These are phyloP conservation scores for Chrysopa pallens DNA, from an alignment of 1,140 invertebrate species.

Conservation along the genomic window DNA sequence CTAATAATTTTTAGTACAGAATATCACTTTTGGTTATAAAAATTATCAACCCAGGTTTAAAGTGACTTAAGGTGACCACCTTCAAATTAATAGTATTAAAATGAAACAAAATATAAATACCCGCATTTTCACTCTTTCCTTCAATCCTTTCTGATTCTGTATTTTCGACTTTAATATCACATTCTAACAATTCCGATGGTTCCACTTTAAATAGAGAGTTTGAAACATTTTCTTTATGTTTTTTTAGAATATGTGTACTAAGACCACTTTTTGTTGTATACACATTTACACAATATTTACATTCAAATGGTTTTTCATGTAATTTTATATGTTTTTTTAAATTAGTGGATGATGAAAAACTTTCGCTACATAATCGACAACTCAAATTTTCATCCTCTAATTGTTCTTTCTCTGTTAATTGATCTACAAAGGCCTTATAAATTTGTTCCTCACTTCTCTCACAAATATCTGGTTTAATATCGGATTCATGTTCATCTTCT, in stretches of 20 bases:
- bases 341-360: not conserved
- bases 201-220: constrained; percentile 1
- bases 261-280: constrained; percentile 2
- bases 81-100: no score
- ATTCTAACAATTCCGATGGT: constrained; percentile 2
- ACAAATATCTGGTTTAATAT: not conserved
- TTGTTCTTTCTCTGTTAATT: not conserved
- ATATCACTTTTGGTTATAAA: no score
- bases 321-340: constrained; percentile 8
- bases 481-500: not conserved
- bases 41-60: no score
- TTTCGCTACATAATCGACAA: constrained; percentile 7
- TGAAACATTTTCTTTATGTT: not conserved
- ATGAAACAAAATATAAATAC: no score
- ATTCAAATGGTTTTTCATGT: constrained; percentile 6
- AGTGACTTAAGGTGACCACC: no score
- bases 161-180: constrained; percentile 1
- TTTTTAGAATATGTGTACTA: not conserved
- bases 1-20: no score
- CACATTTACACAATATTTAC: constrained; percentile 5
- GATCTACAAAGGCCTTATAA: not conserved
- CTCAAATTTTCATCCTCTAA: constrained; percentile 3
- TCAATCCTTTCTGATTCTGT: not conserved
- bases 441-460: not conserved
- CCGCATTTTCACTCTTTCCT: constrained; percentile 1